These are phyloP conservation scores for Acanthurus leucopareius DNA, from an alignment of 2,797 vertebrate species.

Conservation along the genomic window DNA sequence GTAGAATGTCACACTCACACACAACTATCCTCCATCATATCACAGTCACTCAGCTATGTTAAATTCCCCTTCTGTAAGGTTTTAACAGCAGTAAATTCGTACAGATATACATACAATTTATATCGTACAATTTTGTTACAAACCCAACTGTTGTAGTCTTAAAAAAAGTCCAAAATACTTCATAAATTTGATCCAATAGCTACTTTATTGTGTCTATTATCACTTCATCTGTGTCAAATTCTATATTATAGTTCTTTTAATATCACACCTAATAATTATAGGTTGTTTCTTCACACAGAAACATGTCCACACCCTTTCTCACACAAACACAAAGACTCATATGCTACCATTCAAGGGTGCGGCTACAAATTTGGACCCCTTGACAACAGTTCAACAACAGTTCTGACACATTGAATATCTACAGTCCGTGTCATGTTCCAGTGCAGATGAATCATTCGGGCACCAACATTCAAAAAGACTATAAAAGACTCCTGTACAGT, in stretches of 20 bases:
- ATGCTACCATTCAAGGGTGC: conserved; percentile 40
- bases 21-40: conserved; percentile 56
- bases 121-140: conserved; percentile 10
- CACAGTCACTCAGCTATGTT: conserved; percentile 38
- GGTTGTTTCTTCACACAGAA: conserved; percentile 45
- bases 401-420: conserved; percentile 58
- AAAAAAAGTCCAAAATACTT: not conserved
- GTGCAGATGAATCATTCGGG: conserved; percentile 41
- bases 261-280: conserved; percentile 67
- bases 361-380: conserved; percentile 43
- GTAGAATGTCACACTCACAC: conserved; percentile 72
- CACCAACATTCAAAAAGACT: conserved; percentile 21
- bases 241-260: conserved; percentile 8
- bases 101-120: too few species aligned
- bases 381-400: conserved; percentile 47
- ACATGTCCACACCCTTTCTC: conserved; percentile 62
- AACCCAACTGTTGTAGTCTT: not conserved
- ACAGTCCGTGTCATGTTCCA: conserved; percentile 52
- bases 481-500: conserved; percentile 59
- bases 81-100: not conserved
- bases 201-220: not conserved
- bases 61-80: conserved; percentile 7
- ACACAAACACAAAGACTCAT: conserved; percentile 58
- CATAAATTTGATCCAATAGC: not conserved
- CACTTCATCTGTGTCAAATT: not conserved